phyloP scores from a whole-genome alignment of 2,113 vertebrate genomes.

The Pavo muticus region DNA sequence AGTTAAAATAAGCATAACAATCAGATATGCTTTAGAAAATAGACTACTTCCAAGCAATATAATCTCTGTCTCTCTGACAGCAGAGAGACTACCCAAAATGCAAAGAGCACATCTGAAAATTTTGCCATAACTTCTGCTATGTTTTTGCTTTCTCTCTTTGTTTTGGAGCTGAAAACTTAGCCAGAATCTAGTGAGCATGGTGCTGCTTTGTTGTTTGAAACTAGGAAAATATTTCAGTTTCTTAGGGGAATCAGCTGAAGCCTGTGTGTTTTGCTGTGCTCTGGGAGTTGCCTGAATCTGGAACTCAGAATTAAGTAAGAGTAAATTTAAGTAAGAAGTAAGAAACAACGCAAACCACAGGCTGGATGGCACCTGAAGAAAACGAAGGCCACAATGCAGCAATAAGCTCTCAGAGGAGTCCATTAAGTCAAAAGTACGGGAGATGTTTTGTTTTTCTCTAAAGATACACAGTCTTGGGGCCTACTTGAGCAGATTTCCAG shows the following conservation, averaged over 20 bases:
- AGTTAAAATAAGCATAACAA: not conserved
- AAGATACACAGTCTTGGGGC: not conserved
- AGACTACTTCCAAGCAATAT: not conserved
- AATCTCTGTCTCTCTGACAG: not conserved
- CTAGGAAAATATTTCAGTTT: not conserved
- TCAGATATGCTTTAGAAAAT: not conserved
- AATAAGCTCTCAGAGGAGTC: not conserved
- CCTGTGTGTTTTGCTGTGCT: no score
- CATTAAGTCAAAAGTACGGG: not conserved
- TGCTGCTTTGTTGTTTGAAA: not conserved
- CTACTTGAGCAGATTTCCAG: not conserved
- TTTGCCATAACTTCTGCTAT: not conserved
- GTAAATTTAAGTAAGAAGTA: no score
- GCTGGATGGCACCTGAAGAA: not conserved
- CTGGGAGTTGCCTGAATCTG: not conserved
- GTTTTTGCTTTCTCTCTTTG: not conserved
- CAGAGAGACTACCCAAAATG: not conserved
- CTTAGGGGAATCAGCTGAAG: not conserved
- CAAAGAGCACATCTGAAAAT: not conserved
- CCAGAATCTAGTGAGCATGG: accelerated
- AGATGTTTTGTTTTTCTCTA: not conserved
- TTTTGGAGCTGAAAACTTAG: not conserved
- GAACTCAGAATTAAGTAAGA: not conserved
- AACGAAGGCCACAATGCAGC: accelerated
- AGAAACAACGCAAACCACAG: not conserved